Conservation (phyloP, 2,113 vertebrate genomes). For the Merops nubicus region DNA sequence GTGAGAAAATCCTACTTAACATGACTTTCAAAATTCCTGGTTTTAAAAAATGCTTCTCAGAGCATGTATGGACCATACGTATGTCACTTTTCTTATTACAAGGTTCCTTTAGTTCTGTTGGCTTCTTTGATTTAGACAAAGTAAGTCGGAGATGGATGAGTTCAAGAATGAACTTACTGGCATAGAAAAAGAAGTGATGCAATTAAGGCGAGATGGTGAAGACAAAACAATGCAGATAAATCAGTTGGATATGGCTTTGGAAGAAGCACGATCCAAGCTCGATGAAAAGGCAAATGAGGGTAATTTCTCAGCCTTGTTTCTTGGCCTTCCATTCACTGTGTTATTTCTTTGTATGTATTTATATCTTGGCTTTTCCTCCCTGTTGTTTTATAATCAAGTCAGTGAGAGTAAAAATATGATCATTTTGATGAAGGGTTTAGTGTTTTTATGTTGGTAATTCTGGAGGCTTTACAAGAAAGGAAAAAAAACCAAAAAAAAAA, state of each 20-base stretch:
- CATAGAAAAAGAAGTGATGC: constrained; percentile 79
- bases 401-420: background rate
- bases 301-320: constrained; percentile 22
- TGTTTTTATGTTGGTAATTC: background rate
- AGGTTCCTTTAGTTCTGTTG: constrained; percentile 14
- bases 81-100: background rate
- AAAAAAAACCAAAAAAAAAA: background rate
- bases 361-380: background rate
- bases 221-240: constrained; percentile 82
- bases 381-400: background rate
- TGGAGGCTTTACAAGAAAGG: background rate
- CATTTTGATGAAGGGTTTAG: background rate
- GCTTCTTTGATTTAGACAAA: constrained; percentile 64
- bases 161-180: constrained; percentile 76
- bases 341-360: background rate
- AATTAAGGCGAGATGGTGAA: constrained; percentile 82
- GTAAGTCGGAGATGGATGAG: constrained; percentile 78
- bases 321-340: background rate
- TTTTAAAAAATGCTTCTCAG: background rate
- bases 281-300: constrained; percentile 82
- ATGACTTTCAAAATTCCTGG: background rate
- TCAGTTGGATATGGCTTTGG: constrained; percentile 85
- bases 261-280: constrained; percentile 85
- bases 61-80: background rate
- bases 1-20: background rate